A percentile compares a stretch with the other conserved stretches of the same genome.
phyloP scores from a whole-genome alignment of 2,113 vertebrate genomes.

The Rana temporaria region DNA sequence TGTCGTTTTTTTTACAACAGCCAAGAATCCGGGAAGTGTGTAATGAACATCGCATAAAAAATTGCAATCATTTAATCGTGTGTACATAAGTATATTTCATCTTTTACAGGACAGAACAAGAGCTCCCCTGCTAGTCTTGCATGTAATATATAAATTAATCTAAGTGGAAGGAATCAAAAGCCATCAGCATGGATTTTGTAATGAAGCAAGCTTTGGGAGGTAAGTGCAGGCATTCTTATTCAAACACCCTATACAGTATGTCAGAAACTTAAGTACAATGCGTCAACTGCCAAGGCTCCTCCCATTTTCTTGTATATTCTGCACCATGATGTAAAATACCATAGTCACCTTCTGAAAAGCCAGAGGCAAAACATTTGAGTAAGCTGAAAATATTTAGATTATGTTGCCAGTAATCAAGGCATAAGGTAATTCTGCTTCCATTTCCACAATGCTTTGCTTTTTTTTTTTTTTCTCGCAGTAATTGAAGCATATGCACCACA shows the following conservation, averaged over 20 bases:
- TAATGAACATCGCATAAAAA: not conserved
- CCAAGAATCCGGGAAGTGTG: too few species aligned
- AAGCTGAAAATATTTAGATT: conserved; percentile 18
- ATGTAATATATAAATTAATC: conserved; percentile 75
- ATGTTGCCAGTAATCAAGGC: conserved; percentile 25
- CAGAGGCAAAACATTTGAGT: conserved; percentile 44
- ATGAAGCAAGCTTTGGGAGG: conserved; percentile 95
- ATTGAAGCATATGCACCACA: conserved; percentile 23
- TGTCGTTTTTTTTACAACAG: too few species aligned
- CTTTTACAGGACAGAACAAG: conserved; percentile 61
- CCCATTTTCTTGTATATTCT: conserved; percentile 44
- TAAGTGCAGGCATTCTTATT: conserved; percentile 69
- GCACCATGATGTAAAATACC: conserved; percentile 44
- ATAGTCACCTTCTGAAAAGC: conserved; percentile 40
- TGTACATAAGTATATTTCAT: conserved; percentile 39
- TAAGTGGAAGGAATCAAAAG: conserved; percentile 77
- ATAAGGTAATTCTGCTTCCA: conserved; percentile 31
- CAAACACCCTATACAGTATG: conserved; percentile 35
- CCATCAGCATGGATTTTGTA: conserved; percentile 91
- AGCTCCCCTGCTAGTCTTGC: conserved; percentile 68
- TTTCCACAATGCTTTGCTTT: conserved; percentile 3
- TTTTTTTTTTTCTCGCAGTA: too few species aligned
- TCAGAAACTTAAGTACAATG: conserved; percentile 52
- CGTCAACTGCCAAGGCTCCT: conserved; percentile 46
- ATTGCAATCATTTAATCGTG: not conserved